phyloP scores from a whole-genome alignment of 2,797 vertebrate species.

The Sebastes nivosus region DNA sequence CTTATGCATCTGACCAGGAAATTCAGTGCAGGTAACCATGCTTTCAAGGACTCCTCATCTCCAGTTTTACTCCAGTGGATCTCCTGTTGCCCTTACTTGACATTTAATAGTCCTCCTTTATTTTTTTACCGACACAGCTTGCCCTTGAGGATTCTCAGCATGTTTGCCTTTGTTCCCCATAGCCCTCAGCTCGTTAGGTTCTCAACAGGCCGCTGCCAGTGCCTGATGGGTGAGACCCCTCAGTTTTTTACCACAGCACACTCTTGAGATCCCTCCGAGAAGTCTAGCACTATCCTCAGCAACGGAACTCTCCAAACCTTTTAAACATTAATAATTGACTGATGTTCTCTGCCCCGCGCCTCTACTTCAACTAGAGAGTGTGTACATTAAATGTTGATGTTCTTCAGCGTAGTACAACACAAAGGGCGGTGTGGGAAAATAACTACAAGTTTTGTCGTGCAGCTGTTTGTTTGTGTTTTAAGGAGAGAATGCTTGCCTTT shows the following conservation, averaged over 20 bases:
- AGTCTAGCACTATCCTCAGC: conserved; percentile 56
- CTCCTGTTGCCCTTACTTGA: conserved; percentile 25
- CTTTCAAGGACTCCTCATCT: conserved; percentile 55
- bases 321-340: conserved; percentile 85
- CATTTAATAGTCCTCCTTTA: background rate
- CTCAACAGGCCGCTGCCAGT: background rate
- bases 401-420: conserved; percentile 42
- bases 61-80: background rate
- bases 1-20: conserved; percentile 37
- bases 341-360: conserved; percentile 55
- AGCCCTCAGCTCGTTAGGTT: conserved; percentile 12
- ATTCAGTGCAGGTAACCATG: conserved; percentile 49
- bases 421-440: conserved; percentile 2
- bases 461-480: conserved; percentile 1
- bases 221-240: conserved; percentile 2
- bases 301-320: conserved; percentile 71
- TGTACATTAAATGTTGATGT: conserved; percentile 75
- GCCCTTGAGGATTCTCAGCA: background rate
- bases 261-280: conserved; percentile 24
- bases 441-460: background rate
- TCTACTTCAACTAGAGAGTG: conserved; percentile 68
- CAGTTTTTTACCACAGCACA: conserved; percentile 14
- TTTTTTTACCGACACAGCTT: conserved; percentile 1
- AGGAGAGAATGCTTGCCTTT: background rate
- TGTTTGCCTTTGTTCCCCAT: background rate